Base-by-base conservation (phyloP, 2,888 invertebrate species). In the Apoderus coryli region DNA sequence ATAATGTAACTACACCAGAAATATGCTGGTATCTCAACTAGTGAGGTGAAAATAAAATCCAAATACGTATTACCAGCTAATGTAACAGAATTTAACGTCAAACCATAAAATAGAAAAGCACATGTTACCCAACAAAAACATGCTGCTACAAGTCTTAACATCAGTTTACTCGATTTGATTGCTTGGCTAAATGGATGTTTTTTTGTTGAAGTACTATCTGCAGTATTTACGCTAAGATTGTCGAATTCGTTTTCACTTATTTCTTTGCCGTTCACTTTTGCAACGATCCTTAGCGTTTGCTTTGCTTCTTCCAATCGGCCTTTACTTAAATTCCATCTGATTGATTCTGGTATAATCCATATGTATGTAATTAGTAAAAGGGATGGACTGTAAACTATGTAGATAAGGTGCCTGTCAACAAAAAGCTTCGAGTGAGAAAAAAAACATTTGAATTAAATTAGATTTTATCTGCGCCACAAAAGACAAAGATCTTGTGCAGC, bases 91-190 rank as follows among this genome's bases (percentile, higher is more conserved):
- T 79, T 81, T 31, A 85, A 63, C 1, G 79, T 79, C 22, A 85
- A 56, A 0, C 85, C 85, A 46, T 81, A 84, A 53, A 80, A 85
- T 11, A 82, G 72, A 38, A 84, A 72, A 0, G 78, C 75, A 44
- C 76, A 73, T 0, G 80, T 74, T 10, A 80, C 69, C 81, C 81
- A 82, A 61, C 79, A 80, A 42, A 79, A 68, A n/a, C 75, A 74
- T 40, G 79, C 78, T 29, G 72, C 71, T 2, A 64, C 42, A 25
- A 74, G 56, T 16, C 76, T 60, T 0, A 61, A 45, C 36, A 71
- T 50, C 9, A 76, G 48, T 11, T 61, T 61, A 11, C 34, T 22
- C 3, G 42, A 42, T 31, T 37, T 40, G 5, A 37, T 9, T 12
- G 39, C 42, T 16, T 42, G 34, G 9, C 29, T 10, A 4, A 39